phyloP scores from a whole-genome alignment of 2,113 vertebrate genomes.

The Enhydra lutris region DNA sequence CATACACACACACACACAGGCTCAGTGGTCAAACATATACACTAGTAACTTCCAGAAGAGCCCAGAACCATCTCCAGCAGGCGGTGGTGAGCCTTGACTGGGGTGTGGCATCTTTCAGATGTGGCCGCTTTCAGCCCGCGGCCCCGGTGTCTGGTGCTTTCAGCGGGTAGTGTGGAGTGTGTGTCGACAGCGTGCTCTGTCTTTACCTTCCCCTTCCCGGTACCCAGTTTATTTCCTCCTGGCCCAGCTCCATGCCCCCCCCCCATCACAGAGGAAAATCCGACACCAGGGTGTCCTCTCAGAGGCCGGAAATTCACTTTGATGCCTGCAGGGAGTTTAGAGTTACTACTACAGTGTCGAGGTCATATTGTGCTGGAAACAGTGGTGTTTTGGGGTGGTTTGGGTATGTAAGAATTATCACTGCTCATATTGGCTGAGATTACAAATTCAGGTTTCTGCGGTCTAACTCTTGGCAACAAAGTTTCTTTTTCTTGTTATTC shows the following conservation, averaged over 20 bases:
- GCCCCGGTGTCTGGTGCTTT: fast-evolving
- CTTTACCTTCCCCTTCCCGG: not conserved
- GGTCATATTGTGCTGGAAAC: not conserved
- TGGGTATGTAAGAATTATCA: not conserved
- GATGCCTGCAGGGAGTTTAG: too few species aligned
- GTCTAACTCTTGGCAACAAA: not conserved
- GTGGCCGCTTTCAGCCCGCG: too few species aligned
- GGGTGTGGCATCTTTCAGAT: too few species aligned
- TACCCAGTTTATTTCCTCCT: not conserved
- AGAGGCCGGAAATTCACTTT: not conserved
- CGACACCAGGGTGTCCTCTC: too few species aligned
- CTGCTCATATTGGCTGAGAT: fast-evolving
- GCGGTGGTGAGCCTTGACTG: fast-evolving
- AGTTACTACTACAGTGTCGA: not conserved
- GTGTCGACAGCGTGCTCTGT: not conserved
- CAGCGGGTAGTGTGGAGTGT: not conserved
- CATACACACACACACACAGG: too few species aligned
- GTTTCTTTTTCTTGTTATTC: not conserved
- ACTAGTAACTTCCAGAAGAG: not conserved
- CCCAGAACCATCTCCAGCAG: not conserved
- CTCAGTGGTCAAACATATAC: too few species aligned
- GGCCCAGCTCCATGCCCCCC: too few species aligned
- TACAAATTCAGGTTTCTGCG: not conserved
- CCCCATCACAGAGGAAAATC: not conserved
- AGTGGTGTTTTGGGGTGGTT: too few species aligned